Percentiles rank a stretch among this genome's conserved stretches.
Evolutionary conservation across 2,797 vertebrate genomes (phyloP).

Genomic region (Columba guinea): DNA sequence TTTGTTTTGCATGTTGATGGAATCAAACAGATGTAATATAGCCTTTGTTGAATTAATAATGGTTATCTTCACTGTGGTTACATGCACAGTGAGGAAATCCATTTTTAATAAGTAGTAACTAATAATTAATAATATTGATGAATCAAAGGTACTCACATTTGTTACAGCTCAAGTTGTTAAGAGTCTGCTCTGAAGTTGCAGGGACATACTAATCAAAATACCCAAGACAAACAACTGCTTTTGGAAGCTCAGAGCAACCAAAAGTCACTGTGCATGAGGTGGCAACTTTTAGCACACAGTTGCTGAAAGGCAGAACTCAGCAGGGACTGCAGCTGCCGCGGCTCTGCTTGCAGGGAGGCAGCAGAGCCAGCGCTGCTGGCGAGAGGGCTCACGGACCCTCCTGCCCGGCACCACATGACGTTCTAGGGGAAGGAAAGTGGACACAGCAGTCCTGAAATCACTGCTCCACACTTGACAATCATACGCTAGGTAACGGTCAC

Average conservation of each 20-base stretch:
- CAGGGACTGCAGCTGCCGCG: not conserved
- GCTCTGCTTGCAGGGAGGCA: not conserved
- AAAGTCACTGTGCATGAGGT: not conserved
- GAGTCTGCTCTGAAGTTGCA: not conserved
- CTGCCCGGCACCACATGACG: not conserved
- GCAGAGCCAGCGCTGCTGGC: not conserved
- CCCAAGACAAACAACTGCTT: not conserved
- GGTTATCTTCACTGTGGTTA: not conserved
- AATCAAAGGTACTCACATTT: slow-evolving; percentile 32
- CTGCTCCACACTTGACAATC: not conserved
- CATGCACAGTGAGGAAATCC: not conserved
- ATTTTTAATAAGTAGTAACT: not conserved
- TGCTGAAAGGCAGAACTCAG: not conserved
- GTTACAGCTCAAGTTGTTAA: not conserved
- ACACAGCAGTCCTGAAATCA: not conserved
- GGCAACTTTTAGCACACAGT: not conserved
- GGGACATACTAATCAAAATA: not conserved
- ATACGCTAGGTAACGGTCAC: fast-evolving
- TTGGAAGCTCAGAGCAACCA: slow-evolving; percentile 20
- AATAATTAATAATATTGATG: not conserved
- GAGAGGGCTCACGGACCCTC: fast-evolving
- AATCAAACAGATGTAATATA: not conserved
- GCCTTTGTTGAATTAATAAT: not conserved
- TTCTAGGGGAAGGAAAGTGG: not conserved
- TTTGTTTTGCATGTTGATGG: not conserved